Conservation (phyloP, 2,888 invertebrate species). For the Coecobrya sp. region DNA sequence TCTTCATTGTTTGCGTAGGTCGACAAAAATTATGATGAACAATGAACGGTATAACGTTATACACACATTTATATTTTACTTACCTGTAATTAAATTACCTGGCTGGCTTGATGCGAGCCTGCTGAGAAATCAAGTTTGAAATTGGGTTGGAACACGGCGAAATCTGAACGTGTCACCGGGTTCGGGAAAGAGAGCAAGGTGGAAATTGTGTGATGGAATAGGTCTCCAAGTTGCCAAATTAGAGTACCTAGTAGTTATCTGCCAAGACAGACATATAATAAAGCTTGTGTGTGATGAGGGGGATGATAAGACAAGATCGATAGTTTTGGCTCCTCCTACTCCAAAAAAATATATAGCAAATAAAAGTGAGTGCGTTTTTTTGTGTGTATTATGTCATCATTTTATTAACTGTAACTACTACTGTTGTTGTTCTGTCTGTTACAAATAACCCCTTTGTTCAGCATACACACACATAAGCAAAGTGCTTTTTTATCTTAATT, state of each 20-base stretch:
- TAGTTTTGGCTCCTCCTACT: constrained; percentile 8
- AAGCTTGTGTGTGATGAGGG: not conserved
- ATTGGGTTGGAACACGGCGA: not conserved
- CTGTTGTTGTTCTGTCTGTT: not conserved
- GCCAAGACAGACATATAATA: not conserved
- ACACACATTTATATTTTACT: not conserved
- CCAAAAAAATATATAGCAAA: constrained; percentile 19
- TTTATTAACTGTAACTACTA: not conserved
- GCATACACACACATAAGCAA: too few species aligned
- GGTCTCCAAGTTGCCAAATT: constrained; percentile 28
- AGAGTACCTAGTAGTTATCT: not conserved
- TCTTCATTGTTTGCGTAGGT: not conserved
- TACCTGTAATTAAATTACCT: constrained; percentile 34
- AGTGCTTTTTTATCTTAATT: not conserved
- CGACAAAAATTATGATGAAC: too few species aligned
- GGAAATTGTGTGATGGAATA: constrained; percentile 42
- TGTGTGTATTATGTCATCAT: constrained; percentile 17
- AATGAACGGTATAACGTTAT: constrained; percentile 16
- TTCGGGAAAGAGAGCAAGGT: not conserved
- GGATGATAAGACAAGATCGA: not conserved
- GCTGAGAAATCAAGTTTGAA: constrained; percentile 48
- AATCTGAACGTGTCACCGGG: constrained; percentile 26
- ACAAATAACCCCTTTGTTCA: not conserved
- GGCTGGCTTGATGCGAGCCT: not conserved
- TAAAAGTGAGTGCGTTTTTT: not conserved